Evolutionary conservation across 1,140 invertebrate genomes (phyloP), one percentile per base, ranked within the genome.

Genomic region (Babylonia areolata): DNA sequence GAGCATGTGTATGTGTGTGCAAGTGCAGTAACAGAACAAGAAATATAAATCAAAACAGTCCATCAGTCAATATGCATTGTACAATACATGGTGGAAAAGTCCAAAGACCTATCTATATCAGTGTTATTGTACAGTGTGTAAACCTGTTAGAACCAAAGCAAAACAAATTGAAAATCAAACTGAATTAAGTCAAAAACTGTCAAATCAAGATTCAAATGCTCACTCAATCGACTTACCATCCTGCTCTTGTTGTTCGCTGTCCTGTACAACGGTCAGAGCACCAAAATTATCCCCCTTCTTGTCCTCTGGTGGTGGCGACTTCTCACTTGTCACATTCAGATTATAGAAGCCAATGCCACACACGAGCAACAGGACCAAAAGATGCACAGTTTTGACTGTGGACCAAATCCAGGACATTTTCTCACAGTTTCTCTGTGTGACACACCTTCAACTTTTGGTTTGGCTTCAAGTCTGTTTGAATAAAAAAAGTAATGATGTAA

Each of bases 251-350:
- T 84, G 23, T 3, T 73, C 82, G n/a, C 23, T 46, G 23, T 64
- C 58, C 58, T 69, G 37, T 69, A 84, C 82, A 42, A 84, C 40
- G 28, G 80, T 86, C n/a, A 86, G 73, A 6, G 85, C 85, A 1
- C 40, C 81, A 17, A 69, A 31, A 11, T 84, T 84, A 5, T 73
- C 69, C 20, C 46, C 64, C 40, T 86, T n/a, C 39, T 79, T 83
- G 9, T 58, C 85, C 77, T 39, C 28, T 17, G 78, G 6, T 69
- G 54, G 6, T 71, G 64, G 46, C 2, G 39, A n/a, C 54, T 37
- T 17, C 51, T 86, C 64, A 39, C 85, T 78, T 28, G n/a, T 75
- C 9, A 64, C 85, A 39, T 33, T 35, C n/a, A 86, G 28, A 28
- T 42, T 78, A 37, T 86, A 86, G n/a, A 82, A 64, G 31, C 54